A percentile compares a stretch with the other conserved stretches of the same genome.
These are phyloP conservation scores for Heliconius charithonia DNA, from an alignment of 2,888 invertebrate genomes.

Conservation along the genomic window DNA sequence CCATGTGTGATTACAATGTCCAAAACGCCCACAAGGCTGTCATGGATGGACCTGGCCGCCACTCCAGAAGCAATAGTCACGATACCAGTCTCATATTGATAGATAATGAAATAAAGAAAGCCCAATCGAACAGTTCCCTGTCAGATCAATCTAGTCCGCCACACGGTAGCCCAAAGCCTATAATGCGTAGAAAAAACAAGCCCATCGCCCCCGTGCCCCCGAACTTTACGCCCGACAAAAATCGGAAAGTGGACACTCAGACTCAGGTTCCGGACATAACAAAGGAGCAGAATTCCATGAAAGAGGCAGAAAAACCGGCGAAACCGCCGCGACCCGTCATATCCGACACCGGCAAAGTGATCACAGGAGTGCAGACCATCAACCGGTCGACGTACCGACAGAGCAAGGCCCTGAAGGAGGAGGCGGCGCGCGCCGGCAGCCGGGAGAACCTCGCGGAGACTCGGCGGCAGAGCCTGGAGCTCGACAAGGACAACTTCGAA, in stretches of 20 bases:
- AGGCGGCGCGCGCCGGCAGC: slow-evolving; percentile 69
- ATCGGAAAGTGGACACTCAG: slow-evolving; percentile 62
- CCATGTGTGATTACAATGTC: slow-evolving; percentile 61
- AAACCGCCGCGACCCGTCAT: slow-evolving; percentile 86
- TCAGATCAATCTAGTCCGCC: slow-evolving; percentile 88
- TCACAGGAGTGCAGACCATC: slow-evolving; percentile 84
- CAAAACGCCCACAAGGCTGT: slow-evolving; percentile 51
- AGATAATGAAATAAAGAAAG: slow-evolving; percentile 81
- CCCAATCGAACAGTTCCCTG: slow-evolving; percentile 87
- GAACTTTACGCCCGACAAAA: slow-evolving; percentile 81
- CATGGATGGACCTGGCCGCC: slow-evolving; percentile 65
- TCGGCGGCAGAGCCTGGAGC: slow-evolving; percentile 82
- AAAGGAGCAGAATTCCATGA: slow-evolving; percentile 56
- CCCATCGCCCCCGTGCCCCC: slow-evolving; percentile 89
- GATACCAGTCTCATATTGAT: slow-evolving; percentile 82
- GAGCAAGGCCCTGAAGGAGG: slow-evolving; percentile 77
- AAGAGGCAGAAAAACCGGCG: slow-evolving; percentile 81
- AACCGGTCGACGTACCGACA: slow-evolving; percentile 84
- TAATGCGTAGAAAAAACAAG: slow-evolving; percentile 89
- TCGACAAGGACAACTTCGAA: slow-evolving; percentile 79
- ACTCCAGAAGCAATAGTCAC: slow-evolving; percentile 84
- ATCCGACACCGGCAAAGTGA: slow-evolving; percentile 77
- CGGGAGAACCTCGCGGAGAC: slow-evolving; percentile 73
- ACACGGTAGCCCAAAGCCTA: slow-evolving; percentile 89
- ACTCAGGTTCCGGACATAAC: slow-evolving; percentile 53